Base-by-base conservation (phyloP, 1,140 invertebrate genomes). In the Parapsyche elsis region DNA sequence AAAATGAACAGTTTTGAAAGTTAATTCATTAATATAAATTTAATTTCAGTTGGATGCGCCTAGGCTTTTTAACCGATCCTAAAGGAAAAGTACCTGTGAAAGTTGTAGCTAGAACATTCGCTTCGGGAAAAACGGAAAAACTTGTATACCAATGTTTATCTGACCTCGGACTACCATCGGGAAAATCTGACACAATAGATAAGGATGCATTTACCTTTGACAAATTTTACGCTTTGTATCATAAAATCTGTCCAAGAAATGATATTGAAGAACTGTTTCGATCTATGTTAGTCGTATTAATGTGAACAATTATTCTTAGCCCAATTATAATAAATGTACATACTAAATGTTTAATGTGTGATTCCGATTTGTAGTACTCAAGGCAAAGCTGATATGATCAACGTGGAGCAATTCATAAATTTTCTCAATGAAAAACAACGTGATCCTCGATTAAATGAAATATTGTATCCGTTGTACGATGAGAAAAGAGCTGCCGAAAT, bases 221-320 rank as follows among this genome's bases (percentile, higher is more conserved):
- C 81, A 99, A 99, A 86, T 99, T 99, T 88, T 99, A 99, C 89
- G 94, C 95, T 53, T 90, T 99, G 0, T 99, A 99, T 88, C 98
- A 99, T 87, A 99, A 98, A 90, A 99, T 99, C 84, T 99, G 99
- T 88, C 99, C 99, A 9, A 92, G 99, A 83, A 99, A 98, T 85
- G 99, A 99, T 87, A 99, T 99, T 84, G 98, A 99, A 88, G 98
- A 99, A 88, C 89, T 99, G 5, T 99, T 99, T 87, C 94, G 97
- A 87, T 95, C 95, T 67, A 95, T 99, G 98, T 99, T 91, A 94
- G 95, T 93, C 9, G 7, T 30, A 71, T 71, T 38, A 21, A 21
- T 61, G 16, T 21, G 59, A 21, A 61, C 21, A 16, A n/a, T n/a
- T 38, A 38, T 38, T n/a, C 12, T 2, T 12, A 53, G 12, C 16